Conservation (phyloP, 1,140 invertebrate species). For the Chironomus striatipennis region DNA sequence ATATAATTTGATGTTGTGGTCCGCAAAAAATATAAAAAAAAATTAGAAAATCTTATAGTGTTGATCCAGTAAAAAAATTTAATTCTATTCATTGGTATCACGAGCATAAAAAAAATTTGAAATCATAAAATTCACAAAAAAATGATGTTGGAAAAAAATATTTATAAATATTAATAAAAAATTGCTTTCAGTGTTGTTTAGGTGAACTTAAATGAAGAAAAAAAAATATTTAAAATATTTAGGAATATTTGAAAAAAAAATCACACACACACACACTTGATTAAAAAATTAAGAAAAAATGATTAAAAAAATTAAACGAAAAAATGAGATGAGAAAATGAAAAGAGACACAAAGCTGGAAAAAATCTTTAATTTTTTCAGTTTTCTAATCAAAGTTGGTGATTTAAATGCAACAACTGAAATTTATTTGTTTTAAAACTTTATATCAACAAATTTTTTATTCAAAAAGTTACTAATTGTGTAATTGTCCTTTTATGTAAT, state of each 20-base stretch:
- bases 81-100: slow-evolving; percentile 10
- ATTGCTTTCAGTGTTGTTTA: slow-evolving; percentile 23
- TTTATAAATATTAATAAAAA: background rate
- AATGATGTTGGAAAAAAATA: background rate
- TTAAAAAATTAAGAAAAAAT: slow-evolving; percentile 15
- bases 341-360: background rate
- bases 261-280: background rate
- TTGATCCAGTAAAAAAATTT: background rate
- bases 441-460: too few relatives aligned
- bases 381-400: background rate
- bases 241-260: background rate
- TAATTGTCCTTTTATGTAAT: too few relatives aligned
- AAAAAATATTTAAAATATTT: background rate
- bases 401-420: too few relatives aligned
- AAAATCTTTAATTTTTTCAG: background rate
- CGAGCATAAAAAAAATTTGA: background rate
- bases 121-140: background rate
- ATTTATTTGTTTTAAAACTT: too few relatives aligned
- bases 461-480: too few relatives aligned
- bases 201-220: background rate
- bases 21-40: background rate
- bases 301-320: background rate
- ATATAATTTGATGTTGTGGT: slow-evolving; percentile 22
- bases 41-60: background rate
- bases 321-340: background rate